Evolutionary conservation across 2,888 invertebrate genomes (phyloP), one percentile per base, ranked within the genome.

Genomic region (Cheilosia pagana): DNA sequence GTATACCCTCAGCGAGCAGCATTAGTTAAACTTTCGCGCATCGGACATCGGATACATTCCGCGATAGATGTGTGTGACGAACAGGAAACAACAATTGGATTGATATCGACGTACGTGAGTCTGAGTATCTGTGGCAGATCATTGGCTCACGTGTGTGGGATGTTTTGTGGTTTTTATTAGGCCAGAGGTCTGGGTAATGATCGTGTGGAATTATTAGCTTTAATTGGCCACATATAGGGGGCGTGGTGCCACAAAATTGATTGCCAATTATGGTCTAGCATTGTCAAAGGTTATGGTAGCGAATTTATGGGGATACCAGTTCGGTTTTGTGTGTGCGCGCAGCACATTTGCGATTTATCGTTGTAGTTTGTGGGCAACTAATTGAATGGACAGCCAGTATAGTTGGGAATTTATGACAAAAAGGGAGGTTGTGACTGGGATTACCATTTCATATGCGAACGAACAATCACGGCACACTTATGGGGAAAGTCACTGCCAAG

Each of bases 61-160:
- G 41, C 28, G 41, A 19, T 45, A 39, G 31, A 41, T 16, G 50
- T 62, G 55, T 76, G 85, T 67, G 85, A 81, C 81, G 75, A 85
- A 81, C 81, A 81, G 85, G 85, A 81, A 85, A 85, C 75, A 65
- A 81, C 76, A 81, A 75, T 85, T 67, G 85, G 70, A 85, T 60
- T 81, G 76, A 81, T 85, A 85, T 71, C 81, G 12, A 16, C 19
- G 12, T 3, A 35, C 12, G 43, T 25, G 57, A 65, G 75, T 85
- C 35, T 25, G 57, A 65, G 75, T 85, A 79, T 75, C 79, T 74
- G 41, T 83, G 70, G 74, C 79, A 63, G 79, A 79, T 83, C 74
- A 63, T 21, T 70, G 68, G 68, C 63, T 62, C 41, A 53, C n/a
- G 21, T 45, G 68, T 75, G 74, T 83, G 83, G 74, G 79, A 57